These are phyloP conservation scores for Sebastes iracundus DNA, from an alignment of 2,797 vertebrate genomes.

Conservation along the genomic window DNA sequence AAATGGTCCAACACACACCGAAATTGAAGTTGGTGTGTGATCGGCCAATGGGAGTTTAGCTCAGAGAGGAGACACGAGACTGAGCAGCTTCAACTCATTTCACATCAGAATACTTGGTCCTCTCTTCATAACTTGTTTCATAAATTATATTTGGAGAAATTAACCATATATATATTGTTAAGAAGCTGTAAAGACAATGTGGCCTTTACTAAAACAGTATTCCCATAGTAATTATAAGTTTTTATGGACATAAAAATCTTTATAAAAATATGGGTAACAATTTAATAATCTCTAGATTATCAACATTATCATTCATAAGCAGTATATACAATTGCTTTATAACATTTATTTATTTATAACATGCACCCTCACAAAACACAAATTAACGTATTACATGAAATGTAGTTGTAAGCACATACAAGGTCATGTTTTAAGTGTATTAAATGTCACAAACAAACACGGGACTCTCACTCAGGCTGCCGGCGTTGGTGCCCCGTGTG, in stretches of 20 bases:
- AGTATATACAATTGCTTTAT: background rate
- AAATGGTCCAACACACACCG: constrained; percentile 21
- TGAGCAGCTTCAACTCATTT: background rate
- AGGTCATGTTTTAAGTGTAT: too few relatives aligned
- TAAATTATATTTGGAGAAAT: background rate
- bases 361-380: background rate
- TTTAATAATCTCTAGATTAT: background rate
- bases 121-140: background rate
- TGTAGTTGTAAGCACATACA: background rate
- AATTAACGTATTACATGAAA: background rate
- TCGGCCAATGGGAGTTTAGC: background rate
- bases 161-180: too few relatives aligned
- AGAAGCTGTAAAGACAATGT: background rate
- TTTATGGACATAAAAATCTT: background rate
- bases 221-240: too few relatives aligned
- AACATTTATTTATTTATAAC: background rate
- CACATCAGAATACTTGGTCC: background rate
- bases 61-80: background rate
- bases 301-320: background rate
- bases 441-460: too few relatives aligned
- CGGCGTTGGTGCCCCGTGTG: too few relatives aligned
- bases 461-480: too few relatives aligned
- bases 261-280: background rate
- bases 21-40: constrained; percentile 3
- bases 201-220: background rate